Evolutionary conservation across 2,888 invertebrate species (phyloP).

Genomic region (Eupithecia tripunctaria): DNA sequence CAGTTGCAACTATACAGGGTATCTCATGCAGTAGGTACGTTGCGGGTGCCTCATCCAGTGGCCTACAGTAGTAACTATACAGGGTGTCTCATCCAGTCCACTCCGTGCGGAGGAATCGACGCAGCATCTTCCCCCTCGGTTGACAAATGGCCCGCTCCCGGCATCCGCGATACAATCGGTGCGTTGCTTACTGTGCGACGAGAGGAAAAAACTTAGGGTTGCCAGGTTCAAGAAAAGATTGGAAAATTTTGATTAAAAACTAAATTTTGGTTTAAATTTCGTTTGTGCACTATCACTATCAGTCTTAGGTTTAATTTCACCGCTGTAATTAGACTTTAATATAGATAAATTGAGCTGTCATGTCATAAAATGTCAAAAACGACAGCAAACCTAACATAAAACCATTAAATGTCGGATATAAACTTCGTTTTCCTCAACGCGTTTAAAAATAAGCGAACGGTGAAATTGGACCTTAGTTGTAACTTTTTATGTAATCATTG

Average conservation of each 20-base stretch:
- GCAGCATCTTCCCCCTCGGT: constrained; percentile 44
- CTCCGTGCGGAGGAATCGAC: constrained; percentile 22
- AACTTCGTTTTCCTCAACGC: no score
- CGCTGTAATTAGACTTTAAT: no score
- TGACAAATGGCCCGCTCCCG: constrained; percentile 85
- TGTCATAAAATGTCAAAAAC: no score
- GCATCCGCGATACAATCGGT: constrained; percentile 85
- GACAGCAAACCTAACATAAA: no score
- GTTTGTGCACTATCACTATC: no score
- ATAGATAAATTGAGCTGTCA: no score
- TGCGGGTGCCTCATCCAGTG: not conserved
- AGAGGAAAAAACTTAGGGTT: constrained; percentile 85
- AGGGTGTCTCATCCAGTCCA: not conserved
- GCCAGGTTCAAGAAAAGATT: constrained; percentile 35
- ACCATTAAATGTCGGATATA: no score
- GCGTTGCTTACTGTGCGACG: constrained; percentile 84
- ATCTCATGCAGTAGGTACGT: not conserved
- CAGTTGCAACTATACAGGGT: not conserved
- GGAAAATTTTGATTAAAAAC: not conserved
- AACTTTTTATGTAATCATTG: no score
- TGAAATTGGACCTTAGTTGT: no score
- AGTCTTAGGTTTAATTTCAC: no score
- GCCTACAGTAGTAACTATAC: not conserved
- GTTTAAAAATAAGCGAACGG: no score
- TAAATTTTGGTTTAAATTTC: no score